Conservation (phyloP, 2,888 invertebrate genomes). For the Idaea biselata region DNA sequence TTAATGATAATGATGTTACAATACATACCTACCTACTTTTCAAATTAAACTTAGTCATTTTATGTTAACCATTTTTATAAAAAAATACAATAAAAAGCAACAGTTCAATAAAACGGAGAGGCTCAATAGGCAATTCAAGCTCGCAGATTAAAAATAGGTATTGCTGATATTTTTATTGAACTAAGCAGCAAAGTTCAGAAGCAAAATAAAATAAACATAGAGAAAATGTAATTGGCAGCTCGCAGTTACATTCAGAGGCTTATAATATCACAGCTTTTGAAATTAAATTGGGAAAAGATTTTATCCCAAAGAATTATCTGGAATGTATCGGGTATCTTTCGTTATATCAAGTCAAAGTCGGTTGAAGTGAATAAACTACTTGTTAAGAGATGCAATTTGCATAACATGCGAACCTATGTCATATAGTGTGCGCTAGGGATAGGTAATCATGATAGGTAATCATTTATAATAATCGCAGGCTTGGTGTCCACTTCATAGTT, state of each 20-base stretch:
- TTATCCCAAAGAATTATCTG: neutral
- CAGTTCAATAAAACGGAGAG: too few relatives aligned
- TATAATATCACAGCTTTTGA: neutral
- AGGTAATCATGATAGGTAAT: too few relatives aligned
- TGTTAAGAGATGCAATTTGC: neutral
- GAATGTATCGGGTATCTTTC: neutral
- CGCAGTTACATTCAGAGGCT: neutral
- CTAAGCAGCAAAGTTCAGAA: neutral
- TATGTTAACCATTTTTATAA: too few relatives aligned
- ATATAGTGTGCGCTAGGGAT: neutral
- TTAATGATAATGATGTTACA: too few relatives aligned
- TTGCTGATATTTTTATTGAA: neutral
- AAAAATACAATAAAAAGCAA: too few relatives aligned
- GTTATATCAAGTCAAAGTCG: too few relatives aligned
- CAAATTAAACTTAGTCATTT: too few relatives aligned
- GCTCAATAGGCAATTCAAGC: too few relatives aligned
- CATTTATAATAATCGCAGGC: too few relatives aligned
- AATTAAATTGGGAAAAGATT: neutral
- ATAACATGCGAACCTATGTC: neutral
- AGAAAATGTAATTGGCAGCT: neutral
- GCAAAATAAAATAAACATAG: neutral
- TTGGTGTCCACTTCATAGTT: too few relatives aligned
- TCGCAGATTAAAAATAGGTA: too few relatives aligned
- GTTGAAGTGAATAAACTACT: neutral
- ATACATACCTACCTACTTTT: too few relatives aligned